Base-by-base conservation (phyloP, 2,888 invertebrate genomes). In the Limenitis camilla region DNA sequence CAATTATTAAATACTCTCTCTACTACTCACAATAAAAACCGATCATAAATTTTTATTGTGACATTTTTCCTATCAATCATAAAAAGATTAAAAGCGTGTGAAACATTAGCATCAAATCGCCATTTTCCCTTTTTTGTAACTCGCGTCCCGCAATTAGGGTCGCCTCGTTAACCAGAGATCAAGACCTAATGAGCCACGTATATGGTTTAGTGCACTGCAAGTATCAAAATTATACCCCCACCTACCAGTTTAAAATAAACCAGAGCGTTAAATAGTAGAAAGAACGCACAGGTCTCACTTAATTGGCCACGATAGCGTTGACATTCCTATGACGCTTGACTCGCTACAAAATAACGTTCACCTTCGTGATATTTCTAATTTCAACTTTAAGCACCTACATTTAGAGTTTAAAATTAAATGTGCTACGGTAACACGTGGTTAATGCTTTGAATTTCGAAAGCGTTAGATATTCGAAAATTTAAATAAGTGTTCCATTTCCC, bases 101-200 rank as follows among this genome's bases (percentile, higher is more conserved):
- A 50, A 46, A 53, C 35, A 49, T 56, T 46, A 36, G 46, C 41
- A 31, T 33, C 41, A 51, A 46, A 49, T 46, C 46, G 33, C 39
- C 47, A 46, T 45, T 57, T 54, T 50, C 41, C 44, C 52, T 38
- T 58, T 58, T 55, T 63, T 60, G 55, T 55, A 52, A 47, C 46
- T 54, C 46, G 53, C 57, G 57, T 56, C 48, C 72, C 79, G 81
- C 81, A 81, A 83, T 83, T 83, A 81, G 78, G 65, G 63, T 61
- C 78, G 82, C 68, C 78, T 81, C 84, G 83, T 83, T 84, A 75
- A 72, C 72, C 65, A 71, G 74, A 74, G 81, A 81, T 81, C 80
- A 76, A 76, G 80, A 81, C 74, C 81, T 81, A 82, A 83, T 82
- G 81, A 81, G 81, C 82, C 78, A 78, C 76, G 77, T 78, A 76